Evolutionary conservation across 2,113 vertebrate genomes (phyloP), one percentile per base, ranked within the genome.

Genomic region (Malurus melanocephalus): DNA sequence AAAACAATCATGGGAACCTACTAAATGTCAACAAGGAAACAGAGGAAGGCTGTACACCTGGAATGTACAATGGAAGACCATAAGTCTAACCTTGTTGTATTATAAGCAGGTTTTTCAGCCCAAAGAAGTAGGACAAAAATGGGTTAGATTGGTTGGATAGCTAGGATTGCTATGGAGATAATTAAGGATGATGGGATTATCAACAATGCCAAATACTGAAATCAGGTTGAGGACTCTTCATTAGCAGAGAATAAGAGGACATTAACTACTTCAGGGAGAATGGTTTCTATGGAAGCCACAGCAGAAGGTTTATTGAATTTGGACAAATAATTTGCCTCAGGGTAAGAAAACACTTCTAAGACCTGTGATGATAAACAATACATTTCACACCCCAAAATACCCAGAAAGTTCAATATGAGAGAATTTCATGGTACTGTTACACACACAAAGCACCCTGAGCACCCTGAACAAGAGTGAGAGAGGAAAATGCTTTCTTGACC

Each of bases 201-300:
- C 43, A 79, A 21, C 69, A 73, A 55, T 20, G 38, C 38, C 48
- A 88, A 48, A 33, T 57, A 52, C 19, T 62, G 40, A 83, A 88
- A 87, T 49, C 27, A 86, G 46, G 16, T 21, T 71, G 72, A 91
- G 38, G 28, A 46, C 43, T 79, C 66, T 86, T 84, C 59, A 84
- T 89, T 81, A 76, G 38, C 51, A 69, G 40, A 90, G 65, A 87
- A 53, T 57, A 88, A 65, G 59, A 71, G 30, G 38, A 65, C 66
- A 55, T 16, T 57, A 76, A 60, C 64, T 87, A 78, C 48, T 84
- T 72, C 51, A 59, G 33, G 17, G 12, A 84, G 33, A 73, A 21
- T 60, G 18, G 69, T 94, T 95, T 85, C 69, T 82, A 66, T 80
- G 62, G 85, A 86, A 92, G 85, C 38, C 33, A 80, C 35, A 75